phyloP scores from a whole-genome alignment of 2,888 invertebrate species.

The Parascotia fuliginaria region DNA sequence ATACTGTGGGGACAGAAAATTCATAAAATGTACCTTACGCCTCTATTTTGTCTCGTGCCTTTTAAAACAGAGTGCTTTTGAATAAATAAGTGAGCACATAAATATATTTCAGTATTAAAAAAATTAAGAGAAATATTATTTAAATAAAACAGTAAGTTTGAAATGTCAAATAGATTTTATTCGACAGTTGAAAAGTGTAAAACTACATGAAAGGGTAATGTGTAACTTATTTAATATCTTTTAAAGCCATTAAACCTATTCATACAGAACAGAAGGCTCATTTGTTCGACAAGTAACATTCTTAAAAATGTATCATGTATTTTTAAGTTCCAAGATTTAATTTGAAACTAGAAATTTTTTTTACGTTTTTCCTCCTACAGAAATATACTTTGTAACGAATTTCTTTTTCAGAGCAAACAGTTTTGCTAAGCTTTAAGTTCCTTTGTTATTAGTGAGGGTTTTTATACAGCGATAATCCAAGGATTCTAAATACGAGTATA shows the following conservation, averaged over 20 bases:
- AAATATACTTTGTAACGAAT: neutral
- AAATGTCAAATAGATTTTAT: too few species aligned
- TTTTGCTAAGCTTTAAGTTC: constrained; percentile 20
- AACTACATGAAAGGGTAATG: too few species aligned
- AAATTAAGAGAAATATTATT: constrained; percentile 16
- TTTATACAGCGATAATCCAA: constrained; percentile 8
- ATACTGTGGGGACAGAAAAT: constrained; percentile 46
- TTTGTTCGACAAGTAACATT: neutral
- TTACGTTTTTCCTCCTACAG: neutral
- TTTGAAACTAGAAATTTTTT: neutral
- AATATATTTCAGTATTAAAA: constrained; percentile 27
- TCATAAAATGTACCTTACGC: constrained; percentile 36
- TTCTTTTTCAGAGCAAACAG: constrained; percentile 15
- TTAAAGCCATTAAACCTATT: too few species aligned
- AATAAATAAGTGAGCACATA: constrained; percentile 35
- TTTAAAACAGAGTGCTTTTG: constrained; percentile 30
- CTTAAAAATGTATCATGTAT: too few species aligned
- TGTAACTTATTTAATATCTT: too few species aligned
- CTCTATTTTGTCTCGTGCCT: constrained; percentile 13
- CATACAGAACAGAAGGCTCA: too few species aligned
- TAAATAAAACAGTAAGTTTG: too few species aligned
- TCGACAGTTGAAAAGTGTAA: too few species aligned
- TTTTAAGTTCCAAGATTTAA: too few species aligned
- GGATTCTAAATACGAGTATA: neutral
- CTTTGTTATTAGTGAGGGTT: constrained; percentile 20